These are phyloP conservation scores for Trachops cirrhosus DNA, from an alignment of 2,797 vertebrate species.

Conservation along the genomic window DNA sequence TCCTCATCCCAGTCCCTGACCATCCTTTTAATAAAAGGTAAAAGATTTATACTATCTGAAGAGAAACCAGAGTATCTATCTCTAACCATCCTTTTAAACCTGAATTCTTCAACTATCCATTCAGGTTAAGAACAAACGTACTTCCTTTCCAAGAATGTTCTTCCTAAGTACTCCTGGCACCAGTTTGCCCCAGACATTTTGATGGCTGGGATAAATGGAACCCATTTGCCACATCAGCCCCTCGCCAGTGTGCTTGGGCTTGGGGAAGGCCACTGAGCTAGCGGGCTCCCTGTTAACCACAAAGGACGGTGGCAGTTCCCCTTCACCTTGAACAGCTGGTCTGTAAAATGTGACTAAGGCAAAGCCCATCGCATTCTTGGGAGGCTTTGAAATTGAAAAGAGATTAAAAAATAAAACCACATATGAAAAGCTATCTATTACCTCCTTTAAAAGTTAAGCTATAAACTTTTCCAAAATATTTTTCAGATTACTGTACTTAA, in stretches of 20 bases:
- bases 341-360: conserved; percentile 34
- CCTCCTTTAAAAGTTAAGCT: neutral
- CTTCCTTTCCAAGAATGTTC: neutral
- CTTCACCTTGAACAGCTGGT: neutral
- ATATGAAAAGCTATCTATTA: neutral
- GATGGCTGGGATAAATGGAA: neutral
- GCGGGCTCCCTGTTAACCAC: neutral
- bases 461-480: neutral
- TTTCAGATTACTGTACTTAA: conserved; percentile 16
- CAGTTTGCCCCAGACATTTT: neutral
- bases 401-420: conserved; percentile 31
- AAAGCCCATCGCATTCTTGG: neutral
- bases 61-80: too few species aligned
- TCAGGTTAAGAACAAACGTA: neutral
- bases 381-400: neutral
- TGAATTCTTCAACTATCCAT: neutral
- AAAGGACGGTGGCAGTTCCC: neutral
- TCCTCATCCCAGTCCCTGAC: neutral
- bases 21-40: neutral
- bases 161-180: neutral
- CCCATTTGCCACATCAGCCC: neutral
- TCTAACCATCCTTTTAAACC: neutral
- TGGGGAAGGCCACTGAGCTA: neutral
- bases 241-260: too few species aligned
- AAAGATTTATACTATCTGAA: too few species aligned